These are phyloP conservation scores for Noturus placidus DNA, from an alignment of 2,113 vertebrate genomes.

Conservation along the genomic window DNA sequence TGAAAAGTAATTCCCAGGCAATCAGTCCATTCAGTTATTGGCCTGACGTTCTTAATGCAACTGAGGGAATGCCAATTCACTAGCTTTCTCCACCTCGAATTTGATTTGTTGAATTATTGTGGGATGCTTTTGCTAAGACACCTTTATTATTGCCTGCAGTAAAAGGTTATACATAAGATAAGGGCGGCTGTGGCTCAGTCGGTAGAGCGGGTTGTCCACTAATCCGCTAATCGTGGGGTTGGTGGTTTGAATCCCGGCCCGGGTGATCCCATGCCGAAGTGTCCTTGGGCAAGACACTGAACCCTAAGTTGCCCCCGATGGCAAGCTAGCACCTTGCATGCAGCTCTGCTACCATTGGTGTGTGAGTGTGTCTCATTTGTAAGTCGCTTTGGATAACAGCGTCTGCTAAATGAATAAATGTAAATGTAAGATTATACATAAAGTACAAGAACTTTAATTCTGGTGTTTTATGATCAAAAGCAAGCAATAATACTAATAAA, in stretches of 20 bases:
- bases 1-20: neutral
- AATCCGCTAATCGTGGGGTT: too few relatives aligned
- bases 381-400: too few relatives aligned
- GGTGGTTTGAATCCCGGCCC: too few relatives aligned
- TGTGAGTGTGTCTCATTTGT: too few relatives aligned
- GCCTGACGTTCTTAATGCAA: neutral
- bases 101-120: neutral
- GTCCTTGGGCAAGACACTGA: too few relatives aligned
- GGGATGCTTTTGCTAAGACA: neutral
- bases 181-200: too few relatives aligned
- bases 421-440: neutral
- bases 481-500: neutral
- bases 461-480: neutral
- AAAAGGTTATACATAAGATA: neutral
- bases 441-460: neutral
- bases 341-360: too few relatives aligned
- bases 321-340: too few relatives aligned
- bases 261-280: too few relatives aligned
- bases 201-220: too few relatives aligned
- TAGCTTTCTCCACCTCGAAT: neutral
- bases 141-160: neutral
- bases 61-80: neutral
- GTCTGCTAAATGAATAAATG: too few relatives aligned
- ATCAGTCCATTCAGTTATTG: neutral
- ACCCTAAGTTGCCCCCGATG: too few relatives aligned